Percentiles rank a stretch among this genome's conserved stretches.
These are phyloP conservation scores for Rhinopomastus cyanomelas DNA, from an alignment of 2,113 vertebrate species.

Conservation along the genomic window DNA sequence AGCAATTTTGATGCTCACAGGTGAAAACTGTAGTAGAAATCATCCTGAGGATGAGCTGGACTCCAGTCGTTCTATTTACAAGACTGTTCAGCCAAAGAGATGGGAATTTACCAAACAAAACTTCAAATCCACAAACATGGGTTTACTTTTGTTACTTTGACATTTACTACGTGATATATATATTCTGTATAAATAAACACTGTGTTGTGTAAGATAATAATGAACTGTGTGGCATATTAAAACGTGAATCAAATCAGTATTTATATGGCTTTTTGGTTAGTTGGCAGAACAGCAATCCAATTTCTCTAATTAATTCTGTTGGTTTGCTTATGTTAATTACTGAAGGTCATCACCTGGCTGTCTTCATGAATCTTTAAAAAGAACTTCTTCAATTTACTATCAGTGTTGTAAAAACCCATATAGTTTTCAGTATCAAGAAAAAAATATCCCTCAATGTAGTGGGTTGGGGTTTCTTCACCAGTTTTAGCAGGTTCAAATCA, in stretches of 20 bases:
- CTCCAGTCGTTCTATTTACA: not conserved
- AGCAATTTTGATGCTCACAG: not conserved
- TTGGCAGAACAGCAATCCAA: not conserved
- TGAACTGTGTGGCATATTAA: not conserved
- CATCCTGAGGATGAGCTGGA: not conserved
- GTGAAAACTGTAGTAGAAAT: not conserved
- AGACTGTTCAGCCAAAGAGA: not conserved
- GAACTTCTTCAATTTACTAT: not conserved
- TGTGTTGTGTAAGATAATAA: not conserved
- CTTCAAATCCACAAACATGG: not conserved
- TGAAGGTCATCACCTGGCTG: not conserved
- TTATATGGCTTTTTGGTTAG: not conserved
- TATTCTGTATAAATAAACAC: not conserved
- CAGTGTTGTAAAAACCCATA: not conserved
- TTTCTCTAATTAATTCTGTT: not conserved
- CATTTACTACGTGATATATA: not conserved
- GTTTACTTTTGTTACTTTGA: not conserved
- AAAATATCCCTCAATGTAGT: not conserved
- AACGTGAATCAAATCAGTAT: slow-evolving; percentile 1
- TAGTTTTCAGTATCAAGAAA: not conserved
- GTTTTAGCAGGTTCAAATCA: too few species aligned
- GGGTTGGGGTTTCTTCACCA: too few species aligned
- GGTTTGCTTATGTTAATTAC: not conserved
- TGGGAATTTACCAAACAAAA: not conserved
- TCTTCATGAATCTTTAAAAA: not conserved